Conservation (phyloP, 2,113 vertebrate species). For the Bambusicola thoracicus region DNA sequence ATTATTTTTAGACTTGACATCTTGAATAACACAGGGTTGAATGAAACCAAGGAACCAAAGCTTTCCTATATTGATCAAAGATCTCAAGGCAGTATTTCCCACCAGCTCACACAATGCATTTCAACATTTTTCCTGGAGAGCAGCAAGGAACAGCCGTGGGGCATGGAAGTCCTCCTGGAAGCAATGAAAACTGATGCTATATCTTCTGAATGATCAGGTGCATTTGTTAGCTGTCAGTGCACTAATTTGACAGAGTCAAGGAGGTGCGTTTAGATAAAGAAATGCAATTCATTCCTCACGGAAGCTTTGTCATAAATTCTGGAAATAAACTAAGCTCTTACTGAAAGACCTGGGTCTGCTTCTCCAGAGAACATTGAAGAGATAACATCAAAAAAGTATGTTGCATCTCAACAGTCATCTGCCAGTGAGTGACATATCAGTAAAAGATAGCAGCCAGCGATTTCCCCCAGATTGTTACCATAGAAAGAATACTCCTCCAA, state of each 20-base stretch:
- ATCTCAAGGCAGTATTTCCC: neutral
- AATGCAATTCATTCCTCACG: neutral
- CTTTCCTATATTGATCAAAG: neutral
- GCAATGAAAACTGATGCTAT: neutral
- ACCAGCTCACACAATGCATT: neutral
- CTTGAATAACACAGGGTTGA: neutral
- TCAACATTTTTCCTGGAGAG: constrained; percentile 13
- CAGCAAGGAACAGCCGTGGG: neutral
- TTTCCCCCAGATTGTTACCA: neutral
- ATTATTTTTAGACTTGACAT: constrained; percentile 50
- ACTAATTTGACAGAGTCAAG: neutral
- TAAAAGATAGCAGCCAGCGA: neutral
- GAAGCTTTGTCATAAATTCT: neutral
- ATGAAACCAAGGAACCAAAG: neutral
- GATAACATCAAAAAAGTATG: neutral
- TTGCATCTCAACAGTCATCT: neutral
- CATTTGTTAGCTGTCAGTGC: neutral
- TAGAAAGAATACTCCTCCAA: neutral
- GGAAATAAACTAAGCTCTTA: neutral
- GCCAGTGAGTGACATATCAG: neutral
- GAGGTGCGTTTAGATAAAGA: neutral
- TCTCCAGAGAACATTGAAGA: neutral
- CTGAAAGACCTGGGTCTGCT: neutral
- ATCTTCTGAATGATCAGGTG: neutral
- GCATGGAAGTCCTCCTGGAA: neutral